Evolutionary conservation across 1,140 invertebrate species (phyloP).

Genomic region (Drosophila chauvacae): DNA sequence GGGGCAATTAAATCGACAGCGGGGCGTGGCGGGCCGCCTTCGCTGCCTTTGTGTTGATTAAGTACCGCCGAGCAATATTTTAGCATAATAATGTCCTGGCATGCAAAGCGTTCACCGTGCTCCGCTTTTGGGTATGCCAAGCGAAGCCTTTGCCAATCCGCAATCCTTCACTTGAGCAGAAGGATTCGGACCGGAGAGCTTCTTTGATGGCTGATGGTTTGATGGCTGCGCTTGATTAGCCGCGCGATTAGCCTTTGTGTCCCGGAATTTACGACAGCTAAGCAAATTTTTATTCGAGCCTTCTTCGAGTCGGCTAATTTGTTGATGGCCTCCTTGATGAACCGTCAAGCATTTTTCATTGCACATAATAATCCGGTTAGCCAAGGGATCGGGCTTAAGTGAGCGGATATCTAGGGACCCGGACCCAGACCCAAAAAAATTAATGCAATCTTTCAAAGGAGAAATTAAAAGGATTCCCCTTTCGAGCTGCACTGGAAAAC

Average conservation of each 20-base stretch:
- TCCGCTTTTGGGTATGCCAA: background rate
- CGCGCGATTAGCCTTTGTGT: constrained; percentile 47
- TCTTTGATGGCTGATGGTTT: constrained; percentile 43
- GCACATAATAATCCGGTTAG: constrained; percentile 42
- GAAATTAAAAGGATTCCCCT: constrained; percentile 3
- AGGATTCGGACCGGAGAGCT: constrained; percentile 36
- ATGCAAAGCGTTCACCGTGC: constrained; percentile 21
- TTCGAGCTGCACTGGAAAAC: constrained; percentile 6
- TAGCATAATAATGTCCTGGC: constrained; percentile 58
- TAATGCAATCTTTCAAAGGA: constrained; percentile 4
- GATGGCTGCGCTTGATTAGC: constrained; percentile 44
- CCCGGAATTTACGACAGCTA: constrained; percentile 50
- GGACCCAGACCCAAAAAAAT: background rate
- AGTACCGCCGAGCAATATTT: constrained; percentile 58
- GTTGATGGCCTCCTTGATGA: constrained; percentile 44
- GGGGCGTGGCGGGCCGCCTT: constrained; percentile 35
- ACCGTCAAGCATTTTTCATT: constrained; percentile 34
- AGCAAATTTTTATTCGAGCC: constrained; percentile 46
- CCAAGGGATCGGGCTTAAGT: constrained; percentile 10
- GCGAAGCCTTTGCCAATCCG: background rate
- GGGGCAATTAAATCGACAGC: constrained; percentile 71
- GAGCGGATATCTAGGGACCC: constrained; percentile 13
- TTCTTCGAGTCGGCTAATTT: constrained; percentile 34
- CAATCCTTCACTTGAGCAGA: constrained; percentile 25
- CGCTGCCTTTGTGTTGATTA: constrained; percentile 51